These are phyloP conservation scores for Mormyrus hasselquistii DNA, from an alignment of 2,797 vertebrate species.

Conservation along the genomic window DNA sequence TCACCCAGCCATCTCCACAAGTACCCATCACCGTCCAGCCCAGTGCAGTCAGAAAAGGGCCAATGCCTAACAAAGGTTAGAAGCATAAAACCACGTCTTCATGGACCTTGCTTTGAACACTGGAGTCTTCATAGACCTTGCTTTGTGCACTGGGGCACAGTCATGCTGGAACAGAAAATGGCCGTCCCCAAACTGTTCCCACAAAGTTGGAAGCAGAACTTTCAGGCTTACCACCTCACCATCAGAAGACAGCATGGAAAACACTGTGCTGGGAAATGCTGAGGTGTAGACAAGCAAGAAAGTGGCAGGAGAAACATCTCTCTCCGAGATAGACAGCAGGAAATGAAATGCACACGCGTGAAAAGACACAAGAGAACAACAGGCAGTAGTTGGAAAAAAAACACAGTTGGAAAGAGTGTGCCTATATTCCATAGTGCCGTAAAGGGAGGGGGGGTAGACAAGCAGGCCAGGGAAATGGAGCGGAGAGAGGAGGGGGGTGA, in stretches of 20 bases:
- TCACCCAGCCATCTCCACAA: constrained; percentile 48
- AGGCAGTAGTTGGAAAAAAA: background rate
- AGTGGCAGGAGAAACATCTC: background rate
- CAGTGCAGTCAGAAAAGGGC: background rate
- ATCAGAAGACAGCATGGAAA: background rate
- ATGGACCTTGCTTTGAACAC: too few relatives aligned
- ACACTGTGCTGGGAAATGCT: background rate
- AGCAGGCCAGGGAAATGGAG: background rate
- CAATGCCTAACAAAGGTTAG: too few relatives aligned
- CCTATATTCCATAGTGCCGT: background rate
- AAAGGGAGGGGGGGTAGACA: background rate
- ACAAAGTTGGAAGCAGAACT: background rate
- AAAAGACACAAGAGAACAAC: background rate
- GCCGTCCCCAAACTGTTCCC: too few relatives aligned
- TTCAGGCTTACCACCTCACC: background rate
- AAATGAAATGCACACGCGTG: background rate
- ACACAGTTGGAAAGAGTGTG: background rate
- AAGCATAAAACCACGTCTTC: too few relatives aligned
- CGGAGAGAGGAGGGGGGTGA: background rate
- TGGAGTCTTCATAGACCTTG: too few relatives aligned
- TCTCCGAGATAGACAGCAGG: background rate
- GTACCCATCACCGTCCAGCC: background rate
- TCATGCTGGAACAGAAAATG: too few relatives aligned
- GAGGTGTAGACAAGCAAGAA: background rate
- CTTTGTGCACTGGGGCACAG: too few relatives aligned